A percentile compares a stretch with the other conserved stretches of the same genome.
Conservation (phyloP, 2,797 vertebrate genomes). For the Hafferia zeledoni region DNA sequence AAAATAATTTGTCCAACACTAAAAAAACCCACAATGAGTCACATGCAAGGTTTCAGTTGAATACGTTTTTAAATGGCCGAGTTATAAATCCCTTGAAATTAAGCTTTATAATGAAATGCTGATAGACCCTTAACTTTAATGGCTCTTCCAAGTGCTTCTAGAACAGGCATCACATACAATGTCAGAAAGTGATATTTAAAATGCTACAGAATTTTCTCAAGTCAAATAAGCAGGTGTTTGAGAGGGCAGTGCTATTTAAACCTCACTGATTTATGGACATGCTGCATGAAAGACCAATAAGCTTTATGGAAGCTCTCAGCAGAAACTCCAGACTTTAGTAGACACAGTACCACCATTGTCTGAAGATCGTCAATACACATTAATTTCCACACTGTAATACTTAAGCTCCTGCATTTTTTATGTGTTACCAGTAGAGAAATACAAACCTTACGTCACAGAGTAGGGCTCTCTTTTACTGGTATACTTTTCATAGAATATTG, state of each 20-base stretch:
- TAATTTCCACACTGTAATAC: constrained; percentile 35
- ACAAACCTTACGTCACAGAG: background rate
- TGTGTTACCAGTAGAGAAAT: constrained; percentile 24
- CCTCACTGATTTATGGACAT: constrained; percentile 62
- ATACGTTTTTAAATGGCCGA: constrained; percentile 43
- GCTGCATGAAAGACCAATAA: constrained; percentile 39
- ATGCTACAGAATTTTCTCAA: constrained; percentile 73
- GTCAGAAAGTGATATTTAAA: constrained; percentile 68
- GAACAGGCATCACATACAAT: constrained; percentile 68
- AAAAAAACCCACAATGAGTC: background rate
- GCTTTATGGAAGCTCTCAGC: constrained; percentile 52
- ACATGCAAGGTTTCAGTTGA: constrained; percentile 21
- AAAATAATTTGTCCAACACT: background rate
- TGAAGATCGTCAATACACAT: constrained; percentile 6
- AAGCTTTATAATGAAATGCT: constrained; percentile 74
- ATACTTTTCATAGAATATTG: constrained; percentile 22
- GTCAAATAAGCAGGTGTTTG: constrained; percentile 72
- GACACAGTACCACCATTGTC: constrained; percentile 51
- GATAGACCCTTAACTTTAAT: constrained; percentile 77
- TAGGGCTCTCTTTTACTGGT: constrained; percentile 17
- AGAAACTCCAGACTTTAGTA: constrained; percentile 32
- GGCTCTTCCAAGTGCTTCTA: constrained; percentile 68
- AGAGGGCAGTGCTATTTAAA: constrained; percentile 68
- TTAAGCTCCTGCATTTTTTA: constrained; percentile 25
- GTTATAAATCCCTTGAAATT: constrained; percentile 72